Evolutionary conservation across 1,140 invertebrate species (phyloP), one percentile per base, ranked within the genome.

Genomic region (Daktulosphaira vitifoliae): DNA sequence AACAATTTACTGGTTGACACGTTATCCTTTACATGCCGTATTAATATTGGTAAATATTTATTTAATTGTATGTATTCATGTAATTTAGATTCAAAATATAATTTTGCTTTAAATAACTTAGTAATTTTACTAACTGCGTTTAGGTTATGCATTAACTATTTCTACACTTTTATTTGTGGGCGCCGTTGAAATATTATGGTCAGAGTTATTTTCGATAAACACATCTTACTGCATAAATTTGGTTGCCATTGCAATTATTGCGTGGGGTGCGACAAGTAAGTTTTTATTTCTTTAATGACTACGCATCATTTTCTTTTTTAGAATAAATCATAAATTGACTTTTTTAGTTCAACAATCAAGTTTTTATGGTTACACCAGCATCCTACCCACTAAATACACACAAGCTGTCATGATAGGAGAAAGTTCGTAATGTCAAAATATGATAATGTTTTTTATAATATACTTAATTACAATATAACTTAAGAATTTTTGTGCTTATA

Each of bases 331-430:
- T 15, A 15, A 20, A 8, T 49, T 15, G 8, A 11, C 7, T 15
- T 15, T 11, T 6, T 64, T 72, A 79, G 86, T 94, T 49, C 92
- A 95, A 74, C 92, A 95, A 76, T 92, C 90, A 0, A 92, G 90
- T 75, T 94, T 93, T 76, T 95, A 95, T 74, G 91, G 91, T 8
- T 94, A 92, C 72, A 91, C 90, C 2, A 91, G 90, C 66, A 93
- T 92, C 84, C 76, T 95, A 64, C 92, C 92, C 16, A 84, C 84
- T 65, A 77, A 85, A 65, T 95, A 94, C 71, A 94, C 90, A 0
- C 90, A 94, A 73, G 90, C 90, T 54, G 89, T 95, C 0, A 94
- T 95, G 91, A 85, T 87, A 16, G 92, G 92, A 56, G 92, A 95
- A 82, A 94, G 90, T 87, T 80, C 2, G 56, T 66, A 66, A 1